A percentile compares a stretch with the other conserved stretches of the same genome.
These are phyloP conservation scores for Rutilus rutilus DNA, from an alignment of 2,113 vertebrate genomes.

Conservation along the genomic window DNA sequence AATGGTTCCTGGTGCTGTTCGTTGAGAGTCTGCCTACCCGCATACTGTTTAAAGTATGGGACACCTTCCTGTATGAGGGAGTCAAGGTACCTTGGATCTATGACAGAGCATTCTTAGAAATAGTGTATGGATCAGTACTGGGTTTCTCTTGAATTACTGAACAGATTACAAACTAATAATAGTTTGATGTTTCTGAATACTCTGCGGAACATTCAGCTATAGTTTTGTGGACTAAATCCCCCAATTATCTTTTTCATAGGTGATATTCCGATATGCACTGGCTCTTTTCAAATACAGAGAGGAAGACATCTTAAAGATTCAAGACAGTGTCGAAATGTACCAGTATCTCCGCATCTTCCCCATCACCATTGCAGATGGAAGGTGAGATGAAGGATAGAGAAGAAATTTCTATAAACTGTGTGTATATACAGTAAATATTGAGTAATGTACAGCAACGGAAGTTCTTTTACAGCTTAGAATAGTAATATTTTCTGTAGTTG, in stretches of 20 bases:
- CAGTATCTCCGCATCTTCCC: slow-evolving; percentile 92
- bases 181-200: background rate
- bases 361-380: slow-evolving; percentile 85
- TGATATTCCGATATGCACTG: slow-evolving; percentile 92
- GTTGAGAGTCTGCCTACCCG: slow-evolving; percentile 90
- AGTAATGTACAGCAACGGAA: no score
- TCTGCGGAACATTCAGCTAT: background rate
- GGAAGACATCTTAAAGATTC: slow-evolving; percentile 87
- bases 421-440: background rate
- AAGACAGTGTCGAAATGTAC: slow-evolving; percentile 86
- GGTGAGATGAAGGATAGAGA: slow-evolving; percentile 71
- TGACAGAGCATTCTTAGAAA: background rate
- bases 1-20: slow-evolving; percentile 94
- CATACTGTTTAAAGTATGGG: slow-evolving; percentile 91
- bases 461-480: background rate
- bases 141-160: background rate
- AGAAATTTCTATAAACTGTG: background rate
- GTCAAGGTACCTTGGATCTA: slow-evolving; percentile 81
- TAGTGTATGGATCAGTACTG: background rate
- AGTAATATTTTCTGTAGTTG: background rate
- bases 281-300: slow-evolving; percentile 96
- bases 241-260: slow-evolving; percentile 70
- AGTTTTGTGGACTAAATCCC: background rate
- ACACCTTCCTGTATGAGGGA: slow-evolving; percentile 93
- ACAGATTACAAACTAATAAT: background rate